phyloP scores from a whole-genome alignment of 2,888 invertebrate species.

The Drosophila histrio region DNA sequence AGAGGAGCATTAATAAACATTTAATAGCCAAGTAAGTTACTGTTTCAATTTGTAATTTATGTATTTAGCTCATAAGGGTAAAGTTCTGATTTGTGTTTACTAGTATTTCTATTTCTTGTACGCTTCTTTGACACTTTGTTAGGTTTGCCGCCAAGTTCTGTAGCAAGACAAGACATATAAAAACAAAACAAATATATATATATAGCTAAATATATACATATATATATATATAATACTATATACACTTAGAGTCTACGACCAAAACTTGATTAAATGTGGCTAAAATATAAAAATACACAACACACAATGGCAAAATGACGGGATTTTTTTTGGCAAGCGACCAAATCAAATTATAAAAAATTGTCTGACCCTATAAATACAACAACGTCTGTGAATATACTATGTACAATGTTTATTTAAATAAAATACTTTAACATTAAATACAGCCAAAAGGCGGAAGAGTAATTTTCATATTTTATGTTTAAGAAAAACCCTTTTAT shows the following conservation, averaged over 20 bases:
- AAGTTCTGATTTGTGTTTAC: conserved; percentile 3
- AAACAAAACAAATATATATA: conserved; percentile 27
- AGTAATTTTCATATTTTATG: neutral
- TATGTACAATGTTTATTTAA: conserved; percentile 14
- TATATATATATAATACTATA: neutral
- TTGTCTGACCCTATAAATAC: conserved; percentile 50
- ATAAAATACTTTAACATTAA: conserved; percentile 1
- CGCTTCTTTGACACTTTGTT: conserved; percentile 32
- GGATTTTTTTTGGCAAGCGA: conserved; percentile 63
- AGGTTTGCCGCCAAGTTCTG: conserved; percentile 41
- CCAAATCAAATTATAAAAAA: conserved; percentile 69
- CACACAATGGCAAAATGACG: conserved; percentile 43
- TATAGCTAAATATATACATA: neutral
- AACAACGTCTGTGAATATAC: conserved; percentile 2
- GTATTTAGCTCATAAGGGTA: conserved; percentile 40
- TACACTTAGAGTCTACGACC: conserved; percentile 17
- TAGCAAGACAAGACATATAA: conserved; percentile 30
- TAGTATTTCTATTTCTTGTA: conserved; percentile 11
- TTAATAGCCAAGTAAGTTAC: conserved; percentile 70
- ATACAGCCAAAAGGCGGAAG: conserved; percentile 5
- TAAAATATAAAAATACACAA: conserved; percentile 41
- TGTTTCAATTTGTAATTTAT: conserved; percentile 46
- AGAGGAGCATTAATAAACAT: conserved; percentile 33
- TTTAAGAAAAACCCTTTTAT: neutral
- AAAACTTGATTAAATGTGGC: conserved; percentile 65